These are phyloP conservation scores for Apotomis capreana DNA, from an alignment of 2,888 invertebrate genomes.

Conservation along the genomic window DNA sequence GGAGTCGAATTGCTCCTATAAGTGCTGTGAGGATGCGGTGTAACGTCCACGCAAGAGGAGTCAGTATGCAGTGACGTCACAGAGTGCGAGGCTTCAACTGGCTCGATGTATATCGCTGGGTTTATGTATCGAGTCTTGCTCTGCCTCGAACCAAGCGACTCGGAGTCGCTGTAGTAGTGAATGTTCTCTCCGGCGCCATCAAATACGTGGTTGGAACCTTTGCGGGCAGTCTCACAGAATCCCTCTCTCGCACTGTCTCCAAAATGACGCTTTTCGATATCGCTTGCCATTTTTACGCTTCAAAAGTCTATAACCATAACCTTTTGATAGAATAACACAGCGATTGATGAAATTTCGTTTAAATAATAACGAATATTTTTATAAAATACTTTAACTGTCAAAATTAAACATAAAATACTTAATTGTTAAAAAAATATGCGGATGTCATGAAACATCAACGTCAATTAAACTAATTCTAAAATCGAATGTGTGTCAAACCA, in stretches of 20 bases:
- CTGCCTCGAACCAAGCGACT: slow-evolving; percentile 68
- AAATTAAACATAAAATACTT: slow-evolving; percentile 48
- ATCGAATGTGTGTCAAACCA: slow-evolving; percentile 29
- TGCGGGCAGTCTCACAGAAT: slow-evolving; percentile 53
- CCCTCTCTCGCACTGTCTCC: slow-evolving; percentile 70
- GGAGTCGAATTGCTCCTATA: slow-evolving; percentile 77
- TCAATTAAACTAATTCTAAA: slow-evolving; percentile 49
- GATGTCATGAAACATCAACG: slow-evolving; percentile 47
- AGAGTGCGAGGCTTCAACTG: slow-evolving; percentile 71
- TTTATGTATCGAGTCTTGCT: slow-evolving; percentile 83
- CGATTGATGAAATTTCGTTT: slow-evolving; percentile 16
- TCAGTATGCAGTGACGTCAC: slow-evolving; percentile 71
- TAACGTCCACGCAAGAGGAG: slow-evolving; percentile 62
- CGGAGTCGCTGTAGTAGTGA: slow-evolving; percentile 74
- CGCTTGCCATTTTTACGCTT: slow-evolving; percentile 60
- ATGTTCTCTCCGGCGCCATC: slow-evolving; percentile 76
- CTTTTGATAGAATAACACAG: slow-evolving; percentile 14
- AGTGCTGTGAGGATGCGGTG: slow-evolving; percentile 75
- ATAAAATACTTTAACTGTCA: slow-evolving; percentile 17
- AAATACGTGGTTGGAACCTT: slow-evolving; percentile 69
- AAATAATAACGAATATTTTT: slow-evolving; percentile 18
- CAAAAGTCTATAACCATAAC: slow-evolving; percentile 42
- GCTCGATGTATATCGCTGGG: slow-evolving; percentile 84
- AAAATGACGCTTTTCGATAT: slow-evolving; percentile 65
- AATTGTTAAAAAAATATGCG: slow-evolving; percentile 56